Base-by-base conservation (phyloP, 2,113 vertebrate species). In the Galbula dea region DNA sequence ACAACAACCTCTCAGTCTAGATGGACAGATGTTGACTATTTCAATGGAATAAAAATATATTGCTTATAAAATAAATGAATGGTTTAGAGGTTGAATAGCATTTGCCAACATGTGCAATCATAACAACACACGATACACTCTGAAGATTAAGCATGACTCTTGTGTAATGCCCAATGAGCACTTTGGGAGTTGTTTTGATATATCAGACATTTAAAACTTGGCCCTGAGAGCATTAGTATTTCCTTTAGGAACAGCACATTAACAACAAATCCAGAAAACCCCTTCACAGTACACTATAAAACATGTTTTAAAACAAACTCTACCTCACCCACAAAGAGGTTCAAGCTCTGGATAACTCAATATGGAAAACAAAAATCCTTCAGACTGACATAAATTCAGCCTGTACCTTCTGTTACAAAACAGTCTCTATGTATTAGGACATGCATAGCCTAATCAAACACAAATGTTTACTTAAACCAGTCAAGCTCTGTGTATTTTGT, bases 391-490 rank as follows among this genome's bases (percentile, higher is more conserved):
- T 45, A 83, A 76, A 93, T 76, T 84, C 83, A 65, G 26, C 46
- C 37, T 55, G 37, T 51, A 36, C 81, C 55, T 92, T 75, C 90
- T 86, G 54, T 87, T 89, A 57, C 51, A 92, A 80, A 12, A 37
- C 27, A 59, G 81, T 69, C 34, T 94, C 43, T 86, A 41, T 80
- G 1, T 61, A n/a, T 72, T 20, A 66, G 75, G 79, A 73, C 36
- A 86, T 51, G 54, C 37, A 93, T 37, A 83, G 67, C 52, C n/a
- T 89, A 78, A 54, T 72, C 54, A 86, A 88, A 94, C 83, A 20
- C 10, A 57, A 89, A 59, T 48, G 67, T 83, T 96, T 96, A 43
- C 72, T 94, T 94, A 84, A 93, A 91, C 45, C 24, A 93, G 54
- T 52, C 74, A 89, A 80, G 63, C 69, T 89, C 71, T 73, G 34